Evolutionary conservation across 2,113 vertebrate genomes (phyloP).

Genomic region (Eudorcas thomsonii): DNA sequence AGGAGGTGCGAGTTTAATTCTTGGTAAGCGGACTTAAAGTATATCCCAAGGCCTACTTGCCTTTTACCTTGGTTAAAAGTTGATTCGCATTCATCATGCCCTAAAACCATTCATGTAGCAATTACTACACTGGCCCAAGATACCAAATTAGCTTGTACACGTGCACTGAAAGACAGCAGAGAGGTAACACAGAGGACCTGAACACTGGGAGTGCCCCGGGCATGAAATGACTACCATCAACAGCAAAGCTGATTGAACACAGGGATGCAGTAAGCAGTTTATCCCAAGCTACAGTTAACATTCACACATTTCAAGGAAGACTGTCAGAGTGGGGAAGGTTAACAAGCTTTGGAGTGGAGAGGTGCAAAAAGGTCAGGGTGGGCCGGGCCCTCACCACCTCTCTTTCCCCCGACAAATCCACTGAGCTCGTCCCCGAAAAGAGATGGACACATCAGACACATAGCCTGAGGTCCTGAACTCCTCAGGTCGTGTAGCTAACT

Average conservation of each 20-base stretch:
- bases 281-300: neutral
- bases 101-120: neutral
- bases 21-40: neutral
- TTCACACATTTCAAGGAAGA: neutral
- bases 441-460: neutral
- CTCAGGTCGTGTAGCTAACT: slow-evolving; percentile 8
- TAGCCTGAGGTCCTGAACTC: neutral
- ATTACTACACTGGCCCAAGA: neutral
- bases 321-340: neutral
- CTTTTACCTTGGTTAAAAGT: neutral
- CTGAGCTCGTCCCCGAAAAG: neutral
- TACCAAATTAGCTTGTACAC: neutral
- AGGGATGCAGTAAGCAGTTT: neutral
- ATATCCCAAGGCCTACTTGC: neutral
- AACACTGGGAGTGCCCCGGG: neutral
- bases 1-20: neutral
- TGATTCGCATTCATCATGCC: neutral
- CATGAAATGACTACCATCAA: neutral
- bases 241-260: neutral
- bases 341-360: neutral
- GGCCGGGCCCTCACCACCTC: rapidly evolving
- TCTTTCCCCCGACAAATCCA: neutral
- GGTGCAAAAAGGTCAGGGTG: neutral
- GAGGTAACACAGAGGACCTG: neutral
- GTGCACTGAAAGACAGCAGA: neutral